phyloP scores from a whole-genome alignment of 2,113 vertebrate genomes.

The Macrotis lagotis region DNA sequence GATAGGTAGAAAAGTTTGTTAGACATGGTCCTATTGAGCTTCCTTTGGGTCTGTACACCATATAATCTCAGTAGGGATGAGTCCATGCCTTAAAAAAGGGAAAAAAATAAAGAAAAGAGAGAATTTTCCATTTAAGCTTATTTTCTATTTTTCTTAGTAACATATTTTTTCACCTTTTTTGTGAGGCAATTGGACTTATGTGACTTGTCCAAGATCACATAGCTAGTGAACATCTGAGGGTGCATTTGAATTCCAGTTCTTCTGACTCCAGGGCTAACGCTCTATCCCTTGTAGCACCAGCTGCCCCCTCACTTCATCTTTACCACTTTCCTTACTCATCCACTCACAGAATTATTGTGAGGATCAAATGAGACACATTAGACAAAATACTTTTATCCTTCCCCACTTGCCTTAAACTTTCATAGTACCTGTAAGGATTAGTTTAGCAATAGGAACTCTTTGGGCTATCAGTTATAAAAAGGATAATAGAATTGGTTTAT shows the following conservation, averaged over 20 bases:
- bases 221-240: too few species aligned
- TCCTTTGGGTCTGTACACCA: background rate
- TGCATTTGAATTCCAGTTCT: too few species aligned
- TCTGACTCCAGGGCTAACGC: too few species aligned
- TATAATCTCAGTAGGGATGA: background rate
- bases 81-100: background rate
- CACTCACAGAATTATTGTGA: background rate
- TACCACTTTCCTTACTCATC: background rate
- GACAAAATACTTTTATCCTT: background rate
- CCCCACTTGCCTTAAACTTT: background rate
- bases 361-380: background rate
- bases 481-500: background rate
- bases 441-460: background rate
- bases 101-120: too few species aligned
- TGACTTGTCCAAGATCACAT: too few species aligned
- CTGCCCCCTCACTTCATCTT: background rate
- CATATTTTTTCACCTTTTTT: too few species aligned
- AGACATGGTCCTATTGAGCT: background rate
- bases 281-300: too few species aligned
- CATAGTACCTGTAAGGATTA: background rate
- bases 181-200: too few species aligned
- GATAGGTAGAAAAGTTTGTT: background rate
- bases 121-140: too few species aligned
- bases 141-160: too few species aligned
- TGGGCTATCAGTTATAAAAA: background rate